phyloP scores from a whole-genome alignment of 2,113 vertebrate genomes.

The Kobus ellipsiprymnus region DNA sequence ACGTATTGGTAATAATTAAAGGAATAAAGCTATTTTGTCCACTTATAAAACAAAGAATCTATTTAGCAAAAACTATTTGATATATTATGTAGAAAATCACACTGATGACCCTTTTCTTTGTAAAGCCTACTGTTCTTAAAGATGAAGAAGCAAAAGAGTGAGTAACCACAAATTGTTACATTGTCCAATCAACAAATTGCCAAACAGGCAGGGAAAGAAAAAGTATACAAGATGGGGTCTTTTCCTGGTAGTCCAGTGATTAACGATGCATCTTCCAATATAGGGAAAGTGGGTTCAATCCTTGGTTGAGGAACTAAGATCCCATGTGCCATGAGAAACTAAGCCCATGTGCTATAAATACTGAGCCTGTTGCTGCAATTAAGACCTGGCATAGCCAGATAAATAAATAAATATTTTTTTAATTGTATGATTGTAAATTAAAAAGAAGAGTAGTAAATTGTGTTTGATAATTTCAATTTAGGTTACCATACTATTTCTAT shows the following conservation, averaged over 20 bases:
- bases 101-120: not conserved
- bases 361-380: not conserved
- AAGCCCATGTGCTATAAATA: not conserved
- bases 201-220: not conserved
- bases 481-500: not conserved
- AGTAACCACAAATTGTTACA: not conserved
- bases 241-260: not conserved
- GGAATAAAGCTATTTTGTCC: not conserved
- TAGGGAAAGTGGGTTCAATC: not conserved
- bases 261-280: not conserved
- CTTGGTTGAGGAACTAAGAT: not conserved
- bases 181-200: not conserved
- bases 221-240: not conserved
- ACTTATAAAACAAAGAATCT: not conserved
- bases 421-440: not conserved
- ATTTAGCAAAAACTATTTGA: not conserved
- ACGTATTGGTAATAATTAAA: not conserved
- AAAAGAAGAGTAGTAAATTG: not conserved
- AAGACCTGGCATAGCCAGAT: not conserved
- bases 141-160: not conserved
- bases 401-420: not conserved
- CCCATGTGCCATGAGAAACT: not conserved
- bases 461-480: not conserved
- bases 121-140: not conserved
- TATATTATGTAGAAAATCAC: not conserved